Conservation (phyloP, 2,113 vertebrate species). For the Xiphophorus couchianus region DNA sequence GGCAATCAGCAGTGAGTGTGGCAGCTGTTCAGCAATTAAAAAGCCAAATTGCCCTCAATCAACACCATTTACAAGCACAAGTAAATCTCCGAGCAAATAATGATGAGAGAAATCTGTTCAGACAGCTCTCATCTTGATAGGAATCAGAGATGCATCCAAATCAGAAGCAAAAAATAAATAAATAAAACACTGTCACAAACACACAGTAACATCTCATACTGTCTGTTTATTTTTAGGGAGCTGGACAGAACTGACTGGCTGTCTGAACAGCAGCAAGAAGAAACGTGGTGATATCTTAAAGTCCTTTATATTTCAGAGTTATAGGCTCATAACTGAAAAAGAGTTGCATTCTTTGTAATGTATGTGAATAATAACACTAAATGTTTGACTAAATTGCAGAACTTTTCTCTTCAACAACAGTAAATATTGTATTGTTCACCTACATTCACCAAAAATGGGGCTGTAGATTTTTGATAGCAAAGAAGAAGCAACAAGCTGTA, state of each 20-base stretch:
- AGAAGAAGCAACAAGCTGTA: too few relatives aligned
- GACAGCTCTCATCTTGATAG: constrained; percentile 79
- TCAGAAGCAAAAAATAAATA: constrained; percentile 44
- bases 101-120: constrained; percentile 79
- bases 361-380: too few relatives aligned
- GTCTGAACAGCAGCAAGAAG: constrained; percentile 35
- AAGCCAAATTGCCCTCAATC: constrained; percentile 84
- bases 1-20: constrained; percentile 79
- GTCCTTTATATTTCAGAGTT: background rate
- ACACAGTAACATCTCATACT: constrained; percentile 8
- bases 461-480: too few relatives aligned
- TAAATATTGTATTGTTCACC: too few relatives aligned
- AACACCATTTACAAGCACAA: constrained; percentile 81
- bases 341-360: too few relatives aligned
- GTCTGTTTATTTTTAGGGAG: constrained; percentile 37
- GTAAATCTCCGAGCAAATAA: constrained; percentile 79
- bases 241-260: constrained; percentile 24
- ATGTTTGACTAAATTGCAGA: too few relatives aligned
- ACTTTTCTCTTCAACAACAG: too few relatives aligned
- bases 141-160: constrained; percentile 76
- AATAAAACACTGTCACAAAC: constrained; percentile 32
- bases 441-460: too few relatives aligned
- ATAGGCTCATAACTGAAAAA: background rate
- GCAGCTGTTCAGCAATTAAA: constrained; percentile 84
- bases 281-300: background rate